These are phyloP conservation scores for Argyrosomus japonicus DNA, from an alignment of 2,113 vertebrate species.

Conservation along the genomic window DNA sequence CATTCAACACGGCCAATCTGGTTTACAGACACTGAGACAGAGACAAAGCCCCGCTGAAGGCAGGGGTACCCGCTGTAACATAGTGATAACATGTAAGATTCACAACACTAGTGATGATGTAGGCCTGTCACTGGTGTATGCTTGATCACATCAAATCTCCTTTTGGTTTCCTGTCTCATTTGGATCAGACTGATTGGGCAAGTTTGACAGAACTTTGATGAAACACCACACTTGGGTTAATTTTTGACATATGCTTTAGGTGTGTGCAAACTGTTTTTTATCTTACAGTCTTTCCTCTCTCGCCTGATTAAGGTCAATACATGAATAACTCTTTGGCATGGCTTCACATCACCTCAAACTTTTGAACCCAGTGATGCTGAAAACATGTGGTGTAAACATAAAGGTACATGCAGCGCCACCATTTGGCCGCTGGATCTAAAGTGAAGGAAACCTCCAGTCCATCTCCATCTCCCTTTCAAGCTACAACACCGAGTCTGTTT, in stretches of 20 bases:
- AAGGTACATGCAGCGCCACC: constrained; percentile 26
- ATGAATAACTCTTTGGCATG: background rate
- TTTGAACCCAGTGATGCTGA: constrained; percentile 3
- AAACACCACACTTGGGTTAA: background rate
- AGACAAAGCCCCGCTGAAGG: constrained; percentile 63
- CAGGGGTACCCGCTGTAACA: constrained; percentile 69
- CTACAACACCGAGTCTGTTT: background rate
- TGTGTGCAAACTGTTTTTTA: background rate
- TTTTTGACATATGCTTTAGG: constrained; percentile 14
- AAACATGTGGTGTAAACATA: background rate
- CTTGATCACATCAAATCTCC: constrained; percentile 41
- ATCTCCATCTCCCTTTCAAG: constrained; percentile 17
- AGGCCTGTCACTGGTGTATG: constrained; percentile 32
- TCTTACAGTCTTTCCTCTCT: background rate
- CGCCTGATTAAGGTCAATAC: background rate
- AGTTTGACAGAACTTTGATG: background rate
- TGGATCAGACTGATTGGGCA: background rate
- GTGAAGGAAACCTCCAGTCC: background rate
- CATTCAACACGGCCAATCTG: constrained; percentile 73
- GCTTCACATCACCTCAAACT: constrained; percentile 9
- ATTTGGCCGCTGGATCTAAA: background rate
- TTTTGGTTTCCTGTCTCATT: constrained; percentile 33
- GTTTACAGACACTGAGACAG: constrained; percentile 64
- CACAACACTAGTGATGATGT: constrained; percentile 42
- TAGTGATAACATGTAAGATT: constrained; percentile 70